Base-by-base conservation (phyloP, 2,113 vertebrate genomes). In the Halcyon malimbica region DNA sequence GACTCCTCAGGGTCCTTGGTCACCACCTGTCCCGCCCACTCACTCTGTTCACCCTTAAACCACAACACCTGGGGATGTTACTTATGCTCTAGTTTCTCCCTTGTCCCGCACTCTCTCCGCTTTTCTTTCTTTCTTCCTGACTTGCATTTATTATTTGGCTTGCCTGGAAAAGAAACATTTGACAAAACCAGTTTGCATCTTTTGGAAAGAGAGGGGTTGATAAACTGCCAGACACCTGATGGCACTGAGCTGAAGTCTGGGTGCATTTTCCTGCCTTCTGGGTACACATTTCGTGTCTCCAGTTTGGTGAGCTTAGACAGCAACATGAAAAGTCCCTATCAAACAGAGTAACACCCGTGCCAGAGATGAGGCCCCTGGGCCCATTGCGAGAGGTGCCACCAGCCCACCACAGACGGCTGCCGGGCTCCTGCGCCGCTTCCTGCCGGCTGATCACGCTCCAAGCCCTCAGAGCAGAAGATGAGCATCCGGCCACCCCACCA, bases 341-440 rank as follows among this genome's bases (percentile, higher is more conserved):
- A 2, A 63, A 24, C 2, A 21, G 35, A 19, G 0, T 4, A n/a
- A 28, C 21, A 4, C 5, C 35, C 1, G 0, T 0, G 5, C 0
- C 28, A 17, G 59, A 54, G 44, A 8, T 12, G 28, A 46, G 37
- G 5, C 5, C 68, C 37, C 28, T 39, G 10, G 37, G 42, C 44
- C 37, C 13, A 0, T 0, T 1, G 12, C 13, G 9, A 8, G 60
- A 44, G 59, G 39, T 12, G 6, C 50, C 10, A 31, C 16, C 56
- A n/a, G 35, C 60, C 51, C 3, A 2, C 20, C 33, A 10, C 15
- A 2, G 20, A 6, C 9, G 4, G 5, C 25, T 20, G 10, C 23
- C 41, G 1, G 29, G 63, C 41, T 65, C 46, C 54, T 24, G 3
- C 33, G 14, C 51, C 4, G 0, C 7, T 2, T 17, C 5, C 46